These are phyloP conservation scores for Sipha flava DNA, from an alignment of 1,140 invertebrate genomes.

Conservation along the genomic window DNA sequence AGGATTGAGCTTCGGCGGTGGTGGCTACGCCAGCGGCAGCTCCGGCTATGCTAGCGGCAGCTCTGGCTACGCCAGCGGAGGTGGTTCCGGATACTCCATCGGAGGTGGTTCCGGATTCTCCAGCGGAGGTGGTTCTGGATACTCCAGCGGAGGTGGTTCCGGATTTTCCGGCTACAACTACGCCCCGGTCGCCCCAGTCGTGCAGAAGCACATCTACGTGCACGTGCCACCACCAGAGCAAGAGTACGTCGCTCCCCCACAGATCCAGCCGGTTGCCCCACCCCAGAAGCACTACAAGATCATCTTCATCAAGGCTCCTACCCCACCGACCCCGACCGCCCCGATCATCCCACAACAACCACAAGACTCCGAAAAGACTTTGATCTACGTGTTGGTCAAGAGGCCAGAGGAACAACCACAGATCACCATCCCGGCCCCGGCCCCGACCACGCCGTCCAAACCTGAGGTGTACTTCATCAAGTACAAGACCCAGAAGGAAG, in stretches of 20 bases:
- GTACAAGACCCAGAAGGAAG: constrained; percentile 67
- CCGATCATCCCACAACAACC: constrained; percentile 62
- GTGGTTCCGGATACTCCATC: constrained; percentile 38
- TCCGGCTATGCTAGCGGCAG: constrained; percentile 41
- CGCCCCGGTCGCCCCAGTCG: constrained; percentile 46
- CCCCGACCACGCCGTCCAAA: constrained; percentile 70
- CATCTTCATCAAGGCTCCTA: constrained; percentile 80
- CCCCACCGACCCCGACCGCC: constrained; percentile 61
- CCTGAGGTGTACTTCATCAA: constrained; percentile 82
- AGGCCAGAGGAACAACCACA: constrained; percentile 71
- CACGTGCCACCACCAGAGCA: constrained; percentile 69
- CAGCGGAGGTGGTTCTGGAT: constrained; percentile 40
- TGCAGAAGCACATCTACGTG: constrained; percentile 73
- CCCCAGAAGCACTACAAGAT: constrained; percentile 80
- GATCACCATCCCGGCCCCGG: constrained; percentile 61
- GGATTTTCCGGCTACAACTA: constrained; percentile 38
- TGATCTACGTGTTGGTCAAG: constrained; percentile 80
- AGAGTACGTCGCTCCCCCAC: constrained; percentile 50
- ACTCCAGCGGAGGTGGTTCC: constrained; percentile 41
- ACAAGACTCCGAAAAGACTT: constrained; percentile 78
- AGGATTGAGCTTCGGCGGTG: constrained; percentile 40
- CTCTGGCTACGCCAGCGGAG: constrained; percentile 39
- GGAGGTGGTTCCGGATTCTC: constrained; percentile 40
- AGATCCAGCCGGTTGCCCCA: constrained; percentile 49
- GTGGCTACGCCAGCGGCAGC: constrained; percentile 40